A percentile compares a stretch with the other conserved stretches of the same genome.
Evolutionary conservation across 2,888 invertebrate genomes (phyloP).

Genomic region (Branchellion lobata): DNA sequence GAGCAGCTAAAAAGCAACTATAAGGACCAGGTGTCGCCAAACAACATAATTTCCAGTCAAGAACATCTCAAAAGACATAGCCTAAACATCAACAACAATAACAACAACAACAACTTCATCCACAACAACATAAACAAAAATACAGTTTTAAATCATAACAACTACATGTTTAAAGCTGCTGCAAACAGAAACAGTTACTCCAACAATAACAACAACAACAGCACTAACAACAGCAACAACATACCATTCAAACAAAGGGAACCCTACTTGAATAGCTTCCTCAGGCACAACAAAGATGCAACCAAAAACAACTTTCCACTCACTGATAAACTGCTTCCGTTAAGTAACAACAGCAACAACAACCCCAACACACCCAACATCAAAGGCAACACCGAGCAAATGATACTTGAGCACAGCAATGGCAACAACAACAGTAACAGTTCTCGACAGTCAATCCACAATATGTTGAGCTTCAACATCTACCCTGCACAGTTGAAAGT

Average conservation of each 20-base stretch:
- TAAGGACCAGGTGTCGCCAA: not conserved
- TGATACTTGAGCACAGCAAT: not conserved
- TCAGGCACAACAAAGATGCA: not conserved
- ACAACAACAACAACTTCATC: not conserved
- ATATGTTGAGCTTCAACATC: conserved; percentile 47
- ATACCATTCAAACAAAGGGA: too few species aligned
- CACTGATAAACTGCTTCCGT: not conserved
- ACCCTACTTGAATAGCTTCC: not conserved
- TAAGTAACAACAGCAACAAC: not conserved
- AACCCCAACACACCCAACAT: not conserved
- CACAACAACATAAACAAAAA: not conserved
- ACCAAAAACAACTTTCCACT: not conserved
- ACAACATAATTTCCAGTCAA: too few species aligned
- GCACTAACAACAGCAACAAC: too few species aligned
- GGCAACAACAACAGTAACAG: not conserved
- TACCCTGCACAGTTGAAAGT: conserved; percentile 53
- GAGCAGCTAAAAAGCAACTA: not conserved
- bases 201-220: too few species aligned
- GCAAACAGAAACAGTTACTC: not conserved
- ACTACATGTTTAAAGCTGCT: not conserved
- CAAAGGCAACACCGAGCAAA: not conserved
- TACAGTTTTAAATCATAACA: not conserved
- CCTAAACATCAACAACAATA: not conserved
- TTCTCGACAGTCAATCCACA: conserved; percentile 9
- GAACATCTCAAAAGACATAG: too few species aligned